These are phyloP conservation scores for Rhopalosiphum padi DNA, from an alignment of 1,140 invertebrate species.

Conservation along the genomic window DNA sequence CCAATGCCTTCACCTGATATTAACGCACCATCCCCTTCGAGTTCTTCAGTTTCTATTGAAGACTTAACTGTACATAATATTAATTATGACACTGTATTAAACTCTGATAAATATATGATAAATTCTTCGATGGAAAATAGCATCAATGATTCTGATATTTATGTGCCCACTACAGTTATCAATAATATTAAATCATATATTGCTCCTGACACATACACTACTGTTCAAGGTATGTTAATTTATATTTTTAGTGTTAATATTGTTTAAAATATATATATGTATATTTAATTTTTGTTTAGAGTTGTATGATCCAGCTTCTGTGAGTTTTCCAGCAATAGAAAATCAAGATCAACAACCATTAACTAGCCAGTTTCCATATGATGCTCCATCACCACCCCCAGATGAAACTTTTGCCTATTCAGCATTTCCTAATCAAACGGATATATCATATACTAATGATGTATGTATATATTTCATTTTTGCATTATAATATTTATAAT, in stretches of 20 bases:
- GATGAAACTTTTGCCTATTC: slow-evolving; percentile 41
- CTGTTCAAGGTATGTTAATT: slow-evolving; percentile 35
- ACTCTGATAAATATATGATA: neutral
- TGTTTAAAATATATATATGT: no score
- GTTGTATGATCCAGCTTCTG: slow-evolving; percentile 39
- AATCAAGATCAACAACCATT: slow-evolving; percentile 24
- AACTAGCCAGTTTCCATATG: slow-evolving; percentile 42
- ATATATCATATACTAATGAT: slow-evolving; percentile 19
- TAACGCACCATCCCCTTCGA: slow-evolving; percentile 84
- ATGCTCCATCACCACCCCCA: slow-evolving; percentile 53
- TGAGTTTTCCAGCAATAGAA: slow-evolving; percentile 42
- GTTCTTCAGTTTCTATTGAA: slow-evolving; percentile 69
- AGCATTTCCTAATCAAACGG: neutral
- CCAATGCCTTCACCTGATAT: slow-evolving; percentile 78
- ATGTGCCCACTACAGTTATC: neutral
- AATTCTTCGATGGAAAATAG: neutral
- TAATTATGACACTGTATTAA: slow-evolving; percentile 24
- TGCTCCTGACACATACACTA: slow-evolving; percentile 29
- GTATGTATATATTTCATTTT: neutral
- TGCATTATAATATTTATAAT: neutral
- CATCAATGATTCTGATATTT: neutral
- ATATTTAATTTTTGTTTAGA: slow-evolving; percentile 4
- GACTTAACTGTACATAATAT: slow-evolving; percentile 62
- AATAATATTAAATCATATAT: neutral
- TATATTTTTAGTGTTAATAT: neutral